phyloP scores from a whole-genome alignment of 1,140 invertebrate genomes.

The Drosophila burlai region DNA sequence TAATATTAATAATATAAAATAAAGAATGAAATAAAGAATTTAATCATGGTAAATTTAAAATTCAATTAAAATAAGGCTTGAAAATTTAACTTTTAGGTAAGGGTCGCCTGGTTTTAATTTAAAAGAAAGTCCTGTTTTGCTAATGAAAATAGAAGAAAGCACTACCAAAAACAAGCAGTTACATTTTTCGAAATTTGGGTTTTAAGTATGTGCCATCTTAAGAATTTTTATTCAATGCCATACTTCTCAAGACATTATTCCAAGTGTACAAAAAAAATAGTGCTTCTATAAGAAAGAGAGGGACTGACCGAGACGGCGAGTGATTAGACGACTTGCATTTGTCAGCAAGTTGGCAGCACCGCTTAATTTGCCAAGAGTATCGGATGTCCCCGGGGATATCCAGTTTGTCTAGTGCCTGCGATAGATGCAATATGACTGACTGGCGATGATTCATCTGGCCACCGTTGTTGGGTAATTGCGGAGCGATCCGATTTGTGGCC shows the following conservation, averaged over 20 bases:
- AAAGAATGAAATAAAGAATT: no score
- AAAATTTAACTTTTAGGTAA: neutral
- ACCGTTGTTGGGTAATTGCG: constrained; percentile 26
- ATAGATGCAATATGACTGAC: constrained; percentile 38
- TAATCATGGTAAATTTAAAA: no score
- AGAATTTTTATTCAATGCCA: neutral
- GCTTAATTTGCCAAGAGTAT: constrained; percentile 60
- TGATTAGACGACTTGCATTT: constrained; percentile 65
- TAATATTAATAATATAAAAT: no score
- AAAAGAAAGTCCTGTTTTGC: no score
- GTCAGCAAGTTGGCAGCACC: constrained; percentile 73
- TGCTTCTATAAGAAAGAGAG: neutral
- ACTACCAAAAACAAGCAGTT: no score
- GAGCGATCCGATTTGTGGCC: constrained; percentile 29
- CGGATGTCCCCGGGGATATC: constrained; percentile 34
- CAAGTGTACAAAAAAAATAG: neutral
- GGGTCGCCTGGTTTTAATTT: no score
- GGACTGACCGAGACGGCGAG: neutral
- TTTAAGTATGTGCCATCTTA: no score
- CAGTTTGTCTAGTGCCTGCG: constrained; percentile 34
- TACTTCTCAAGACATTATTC: no score
- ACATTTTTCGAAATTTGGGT: no score
- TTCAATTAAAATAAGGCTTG: neutral
- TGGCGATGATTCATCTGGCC: constrained; percentile 47
- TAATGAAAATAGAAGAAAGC: no score